Conservation (phyloP, 2,797 vertebrate genomes). For the Eleutherodactylus coqui region DNA sequence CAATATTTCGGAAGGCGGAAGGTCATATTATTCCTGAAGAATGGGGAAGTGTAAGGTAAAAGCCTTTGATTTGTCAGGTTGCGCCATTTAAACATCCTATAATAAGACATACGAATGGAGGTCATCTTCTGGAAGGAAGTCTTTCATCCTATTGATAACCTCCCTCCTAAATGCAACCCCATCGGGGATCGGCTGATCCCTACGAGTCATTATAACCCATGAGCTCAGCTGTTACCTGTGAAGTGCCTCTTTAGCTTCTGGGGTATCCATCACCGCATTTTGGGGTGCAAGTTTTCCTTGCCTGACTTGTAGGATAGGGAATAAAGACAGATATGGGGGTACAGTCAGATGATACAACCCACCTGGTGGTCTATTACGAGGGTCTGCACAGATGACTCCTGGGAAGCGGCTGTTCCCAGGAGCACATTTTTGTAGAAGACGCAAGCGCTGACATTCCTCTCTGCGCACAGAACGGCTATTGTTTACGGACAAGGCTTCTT, state of each 20-base stretch:
- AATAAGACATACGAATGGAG: too few species aligned
- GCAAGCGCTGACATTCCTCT: neutral
- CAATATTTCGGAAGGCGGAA: too few species aligned
- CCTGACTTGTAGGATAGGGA: neutral
- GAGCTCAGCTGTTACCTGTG: too few species aligned
- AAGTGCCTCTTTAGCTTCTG: neutral
- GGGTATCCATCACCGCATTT: neutral
- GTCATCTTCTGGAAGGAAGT: too few species aligned
- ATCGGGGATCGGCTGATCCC: too few species aligned
- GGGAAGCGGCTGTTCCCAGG: neutral
- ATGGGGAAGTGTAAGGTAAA: too few species aligned
- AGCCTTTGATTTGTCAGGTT: too few species aligned
- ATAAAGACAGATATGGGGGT: neutral
- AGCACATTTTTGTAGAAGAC: slow-evolving; percentile 13
- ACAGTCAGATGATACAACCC: neutral
- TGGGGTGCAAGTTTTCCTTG: neutral
- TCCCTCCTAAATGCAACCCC: too few species aligned
- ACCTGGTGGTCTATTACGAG: neutral
- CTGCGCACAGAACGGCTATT: slow-evolving; percentile 7
- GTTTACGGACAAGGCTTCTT: slow-evolving; percentile 27
- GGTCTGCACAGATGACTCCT: neutral
- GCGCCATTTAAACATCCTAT: too few species aligned
- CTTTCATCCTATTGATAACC: too few species aligned
- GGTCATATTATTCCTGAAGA: too few species aligned
- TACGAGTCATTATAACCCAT: too few species aligned